Conservation (phyloP, 2,113 vertebrate genomes). For the Vidua macroura region DNA sequence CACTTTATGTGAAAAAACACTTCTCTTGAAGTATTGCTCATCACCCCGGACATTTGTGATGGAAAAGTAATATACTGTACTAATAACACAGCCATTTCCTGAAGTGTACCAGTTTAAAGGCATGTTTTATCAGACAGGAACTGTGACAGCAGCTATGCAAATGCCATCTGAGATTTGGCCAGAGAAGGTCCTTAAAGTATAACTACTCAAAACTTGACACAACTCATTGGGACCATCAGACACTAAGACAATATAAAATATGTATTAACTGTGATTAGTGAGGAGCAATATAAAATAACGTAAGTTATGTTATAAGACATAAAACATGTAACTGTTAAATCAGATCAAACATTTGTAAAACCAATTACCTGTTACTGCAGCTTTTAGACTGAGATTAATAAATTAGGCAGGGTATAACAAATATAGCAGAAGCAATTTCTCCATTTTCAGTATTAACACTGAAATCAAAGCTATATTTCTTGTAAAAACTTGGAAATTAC, state of each 20-base stretch:
- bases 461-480: slow-evolving; percentile 3
- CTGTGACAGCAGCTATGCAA: not conserved
- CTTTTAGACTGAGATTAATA: not conserved
- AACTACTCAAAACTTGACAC: not conserved
- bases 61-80: not conserved
- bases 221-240: not conserved
- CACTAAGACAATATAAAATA: not conserved
- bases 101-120: not conserved
- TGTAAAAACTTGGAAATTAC: not conserved
- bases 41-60: not conserved
- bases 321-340: not conserved
- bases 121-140: not conserved
- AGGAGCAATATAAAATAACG: not conserved
- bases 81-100: not conserved
- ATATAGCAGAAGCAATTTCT: not conserved
- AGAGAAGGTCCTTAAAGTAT: not conserved
- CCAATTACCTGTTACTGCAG: not conserved
- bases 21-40: not conserved
- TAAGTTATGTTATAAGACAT: not conserved
- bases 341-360: not conserved
- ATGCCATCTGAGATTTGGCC: not conserved
- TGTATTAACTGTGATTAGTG: not conserved
- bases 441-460: slow-evolving; percentile 13
- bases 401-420: not conserved
- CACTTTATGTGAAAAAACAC: not conserved